Evolutionary conservation across 2,113 vertebrate species (phyloP).

Genomic region (Catagonus wagneri): DNA sequence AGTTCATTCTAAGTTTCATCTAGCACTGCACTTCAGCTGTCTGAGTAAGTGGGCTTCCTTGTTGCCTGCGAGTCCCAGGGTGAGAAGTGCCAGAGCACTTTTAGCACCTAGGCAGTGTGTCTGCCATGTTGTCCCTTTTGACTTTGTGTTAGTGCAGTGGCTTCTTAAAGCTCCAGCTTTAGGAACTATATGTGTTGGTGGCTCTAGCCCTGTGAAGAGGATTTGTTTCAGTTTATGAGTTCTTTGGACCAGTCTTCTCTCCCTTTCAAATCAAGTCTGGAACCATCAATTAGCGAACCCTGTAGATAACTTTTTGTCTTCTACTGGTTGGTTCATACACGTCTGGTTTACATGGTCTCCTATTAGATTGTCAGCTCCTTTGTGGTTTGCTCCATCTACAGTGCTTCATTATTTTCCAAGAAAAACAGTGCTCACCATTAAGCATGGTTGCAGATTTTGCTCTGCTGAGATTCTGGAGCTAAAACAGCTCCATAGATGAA

Average conservation of each 20-base stretch:
- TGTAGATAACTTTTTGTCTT: background rate
- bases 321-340: background rate
- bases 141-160: background rate
- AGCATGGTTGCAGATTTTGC: background rate
- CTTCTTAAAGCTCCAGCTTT: background rate
- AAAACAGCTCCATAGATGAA: background rate
- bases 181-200: background rate
- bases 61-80: background rate
- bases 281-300: background rate
- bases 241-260: background rate
- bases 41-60: background rate
- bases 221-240: background rate
- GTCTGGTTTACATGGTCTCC: background rate
- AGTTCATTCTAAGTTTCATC: background rate
- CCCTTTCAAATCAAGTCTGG: background rate
- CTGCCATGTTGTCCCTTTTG: background rate
- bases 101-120: background rate
- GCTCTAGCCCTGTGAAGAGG: no score
- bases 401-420: slow-evolving; percentile 24
- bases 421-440: background rate
- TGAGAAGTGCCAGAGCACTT: background rate
- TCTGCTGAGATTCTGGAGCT: background rate
- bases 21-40: background rate
- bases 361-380: background rate
- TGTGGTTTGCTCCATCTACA: background rate